Percentiles rank a stretch among this genome's conserved stretches.
These are phyloP conservation scores for Tetramorium parvispinum DNA, from an alignment of 1,140 invertebrate genomes.

Conservation along the genomic window DNA sequence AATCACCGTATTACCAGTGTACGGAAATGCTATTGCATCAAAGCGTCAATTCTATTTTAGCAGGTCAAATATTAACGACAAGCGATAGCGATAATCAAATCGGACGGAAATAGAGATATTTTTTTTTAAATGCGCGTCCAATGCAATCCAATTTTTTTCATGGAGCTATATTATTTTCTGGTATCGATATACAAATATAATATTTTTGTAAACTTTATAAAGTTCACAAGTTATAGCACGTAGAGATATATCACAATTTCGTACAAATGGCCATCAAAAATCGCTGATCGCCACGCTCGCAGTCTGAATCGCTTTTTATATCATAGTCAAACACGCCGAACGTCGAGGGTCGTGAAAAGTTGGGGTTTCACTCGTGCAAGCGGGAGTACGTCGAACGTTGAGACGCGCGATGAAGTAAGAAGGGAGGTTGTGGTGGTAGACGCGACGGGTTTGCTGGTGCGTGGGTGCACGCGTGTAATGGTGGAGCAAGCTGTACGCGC, in stretches of 20 bases:
- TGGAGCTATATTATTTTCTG: background rate
- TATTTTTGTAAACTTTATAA: background rate
- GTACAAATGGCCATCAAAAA: background rate
- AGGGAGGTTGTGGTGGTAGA: background rate
- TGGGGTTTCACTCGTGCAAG: background rate
- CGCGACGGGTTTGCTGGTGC: constrained; percentile 43
- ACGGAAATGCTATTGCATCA: background rate
- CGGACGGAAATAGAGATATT: background rate
- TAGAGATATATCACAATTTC: background rate
- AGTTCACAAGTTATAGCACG: background rate
- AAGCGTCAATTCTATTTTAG: background rate
- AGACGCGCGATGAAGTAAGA: constrained; percentile 18
- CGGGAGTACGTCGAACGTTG: constrained; percentile 2
- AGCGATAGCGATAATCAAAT: background rate
- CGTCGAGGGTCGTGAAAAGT: background rate
- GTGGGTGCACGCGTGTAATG: constrained; percentile 78
- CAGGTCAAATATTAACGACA: background rate
- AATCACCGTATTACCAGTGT: background rate
- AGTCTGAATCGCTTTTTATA: background rate
- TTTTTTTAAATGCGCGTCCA: background rate
- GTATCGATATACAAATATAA: background rate
- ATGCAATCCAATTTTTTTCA: background rate
- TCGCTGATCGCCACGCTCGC: constrained; percentile 15
- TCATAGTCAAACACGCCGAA: background rate
- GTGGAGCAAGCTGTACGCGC: constrained; percentile 76